Conservation (phyloP, 2,113 vertebrate species). For the Brachionichthys hirsutus region DNA sequence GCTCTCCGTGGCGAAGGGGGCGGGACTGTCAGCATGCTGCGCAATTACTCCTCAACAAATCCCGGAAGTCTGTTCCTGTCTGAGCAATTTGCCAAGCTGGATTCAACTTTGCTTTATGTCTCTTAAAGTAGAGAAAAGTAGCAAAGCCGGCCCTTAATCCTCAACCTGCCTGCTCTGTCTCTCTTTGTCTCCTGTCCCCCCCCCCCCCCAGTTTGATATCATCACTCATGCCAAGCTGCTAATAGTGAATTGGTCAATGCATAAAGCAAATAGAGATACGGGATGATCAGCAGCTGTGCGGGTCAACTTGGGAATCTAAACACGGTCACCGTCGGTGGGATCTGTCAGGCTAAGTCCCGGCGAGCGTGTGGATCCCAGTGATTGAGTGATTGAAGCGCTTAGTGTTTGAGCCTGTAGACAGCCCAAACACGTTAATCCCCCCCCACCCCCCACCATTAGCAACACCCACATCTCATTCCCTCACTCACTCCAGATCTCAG, state of each 20-base stretch:
- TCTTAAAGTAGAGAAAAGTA: constrained; percentile 1
- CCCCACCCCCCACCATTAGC: constrained; percentile 47
- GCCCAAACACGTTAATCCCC: constrained; percentile 76
- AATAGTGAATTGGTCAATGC: constrained; percentile 42
- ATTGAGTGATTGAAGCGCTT: constrained; percentile 77
- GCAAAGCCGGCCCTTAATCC: constrained; percentile 23
- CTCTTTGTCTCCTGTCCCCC: neutral
- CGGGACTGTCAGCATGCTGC: constrained; percentile 11
- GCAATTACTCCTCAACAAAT: constrained; percentile 5
- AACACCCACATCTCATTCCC: constrained; percentile 34
- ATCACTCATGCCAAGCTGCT: constrained; percentile 38
- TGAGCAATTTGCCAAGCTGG: constrained; percentile 7
- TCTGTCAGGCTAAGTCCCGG: constrained; percentile 64
- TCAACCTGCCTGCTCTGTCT: constrained; percentile 9
- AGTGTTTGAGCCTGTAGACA: constrained; percentile 68
- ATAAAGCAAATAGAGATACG: constrained; percentile 40
- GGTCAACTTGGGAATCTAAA: constrained; percentile 47
- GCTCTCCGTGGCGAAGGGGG: constrained; percentile 2
- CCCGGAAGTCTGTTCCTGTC: constrained; percentile 12
- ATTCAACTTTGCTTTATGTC: constrained; percentile 4
- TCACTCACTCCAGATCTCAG: constrained; percentile 50
- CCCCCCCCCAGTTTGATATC: constrained; percentile 31
- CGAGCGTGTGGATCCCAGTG: constrained; percentile 69
- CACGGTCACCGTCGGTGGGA: constrained; percentile 65
- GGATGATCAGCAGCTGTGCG: constrained; percentile 38